Evolutionary conservation across 2,113 vertebrate genomes (phyloP).

Genomic region (Acinonyx jubatus): DNA sequence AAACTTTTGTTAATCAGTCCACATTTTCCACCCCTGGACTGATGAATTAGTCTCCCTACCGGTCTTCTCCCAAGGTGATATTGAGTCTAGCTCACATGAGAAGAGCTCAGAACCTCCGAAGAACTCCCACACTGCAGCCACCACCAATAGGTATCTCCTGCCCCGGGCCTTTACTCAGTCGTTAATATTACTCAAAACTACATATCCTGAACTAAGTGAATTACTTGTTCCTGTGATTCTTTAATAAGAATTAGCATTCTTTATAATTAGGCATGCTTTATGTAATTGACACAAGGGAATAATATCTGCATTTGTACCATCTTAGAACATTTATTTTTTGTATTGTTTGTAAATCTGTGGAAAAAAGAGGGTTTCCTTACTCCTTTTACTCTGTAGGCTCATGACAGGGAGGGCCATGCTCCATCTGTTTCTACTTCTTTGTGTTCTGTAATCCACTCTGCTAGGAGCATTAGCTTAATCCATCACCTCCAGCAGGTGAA

Average conservation of each 20-base stretch:
- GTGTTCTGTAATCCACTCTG: conserved; percentile 73
- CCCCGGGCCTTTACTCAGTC: conserved; percentile 85
- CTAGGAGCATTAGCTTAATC: conserved; percentile 77
- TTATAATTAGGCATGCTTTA: conserved; percentile 91
- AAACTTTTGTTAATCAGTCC: not conserved
- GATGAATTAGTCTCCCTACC: not conserved
- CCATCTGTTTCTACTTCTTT: conserved; percentile 78
- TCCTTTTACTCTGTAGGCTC: conserved; percentile 81
- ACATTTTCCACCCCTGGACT: not conserved
- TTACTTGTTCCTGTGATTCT: conserved; percentile 89
- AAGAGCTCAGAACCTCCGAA: conserved; percentile 89
- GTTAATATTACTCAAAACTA: conserved; percentile 87
- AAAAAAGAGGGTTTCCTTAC: conserved; percentile 80
- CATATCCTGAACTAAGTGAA: conserved; percentile 85
- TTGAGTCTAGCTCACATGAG: conserved; percentile 96
- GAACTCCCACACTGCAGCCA: conserved; percentile 85
- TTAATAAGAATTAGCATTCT: conserved; percentile 87
- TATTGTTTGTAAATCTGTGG: conserved; percentile 86
- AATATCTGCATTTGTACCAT: conserved; percentile 89
- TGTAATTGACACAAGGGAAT: conserved; percentile 88
- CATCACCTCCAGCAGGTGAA: conserved; percentile 81
- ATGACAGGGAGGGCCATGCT: conserved; percentile 80
- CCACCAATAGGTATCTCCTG: conserved; percentile 94
- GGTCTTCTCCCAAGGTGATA: conserved; percentile 83
- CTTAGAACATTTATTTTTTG: conserved; percentile 92